Evolutionary conservation across 2,113 vertebrate genomes (phyloP), one percentile per base, ranked within the genome.

Genomic region (Chiloscyllium plagiosum): DNA sequence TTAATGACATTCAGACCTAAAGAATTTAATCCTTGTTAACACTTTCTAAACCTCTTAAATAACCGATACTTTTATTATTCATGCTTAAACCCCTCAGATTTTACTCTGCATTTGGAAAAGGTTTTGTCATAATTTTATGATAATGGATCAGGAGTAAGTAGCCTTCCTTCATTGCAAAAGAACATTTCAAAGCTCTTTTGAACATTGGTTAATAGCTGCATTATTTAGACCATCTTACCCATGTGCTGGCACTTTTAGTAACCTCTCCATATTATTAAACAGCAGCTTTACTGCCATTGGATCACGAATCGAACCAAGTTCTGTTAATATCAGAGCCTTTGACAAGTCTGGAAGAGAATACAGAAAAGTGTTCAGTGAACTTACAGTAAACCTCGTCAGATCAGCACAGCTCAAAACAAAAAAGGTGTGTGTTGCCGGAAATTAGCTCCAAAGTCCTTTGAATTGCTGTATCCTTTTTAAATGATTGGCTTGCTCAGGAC

Each of bases 321-420:
- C 98, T 47, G 98, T 98, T 96, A 99, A 98, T 96, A 99, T 98
- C 96, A 99, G 97, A 95, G 98, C 98, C 97, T 98, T 98, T 94
- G 98, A 98, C 95, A 98, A 97, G 97, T 98, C 98, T 98, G 97
- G 95, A 96, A 93, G 33, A 93, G 29, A 93, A 93, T 37, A 68
- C n/a, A 65, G 37, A 33, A 68, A 83, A 6, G 17, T 7, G 80
- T 66, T 66, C 61, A 37, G 33, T 3, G 8, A 26, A 90, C 29
- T 29, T 33, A 61, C 24, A 29, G 29, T 61, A 50, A 13, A 8
- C 50, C 52, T 12, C 0, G 15, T 56, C 50, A 61, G 4, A 29
- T 10, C 52, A 90, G 29, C 52, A 90, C 61, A 61, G 87, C 50
- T 26, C 17, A 76, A 26, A 76, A 76, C 19, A 68, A 2, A 76